These are phyloP conservation scores for Camponotus floridanus DNA, from an alignment of 1,140 invertebrate species.

Conservation along the genomic window DNA sequence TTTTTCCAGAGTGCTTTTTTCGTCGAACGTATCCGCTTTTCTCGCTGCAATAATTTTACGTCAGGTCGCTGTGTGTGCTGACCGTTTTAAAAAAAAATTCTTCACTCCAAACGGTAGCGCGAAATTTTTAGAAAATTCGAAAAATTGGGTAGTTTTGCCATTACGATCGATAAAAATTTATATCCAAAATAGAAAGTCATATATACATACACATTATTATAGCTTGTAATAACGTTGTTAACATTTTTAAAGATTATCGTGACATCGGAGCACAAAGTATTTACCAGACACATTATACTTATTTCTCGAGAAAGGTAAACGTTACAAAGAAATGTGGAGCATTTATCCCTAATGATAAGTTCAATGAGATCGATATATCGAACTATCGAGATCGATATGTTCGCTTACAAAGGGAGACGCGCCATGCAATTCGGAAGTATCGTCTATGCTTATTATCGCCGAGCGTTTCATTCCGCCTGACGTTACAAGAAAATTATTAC, in stretches of 20 bases:
- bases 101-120: neutral
- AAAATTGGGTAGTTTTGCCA: neutral
- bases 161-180: constrained; percentile 48
- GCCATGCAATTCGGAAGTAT: constrained; percentile 46
- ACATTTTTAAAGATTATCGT: constrained; percentile 29
- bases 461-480: constrained; percentile 11
- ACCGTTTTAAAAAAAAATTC: neutral
- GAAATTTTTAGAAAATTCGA: constrained; percentile 2
- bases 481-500: constrained; percentile 56
- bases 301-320: constrained; percentile 3
- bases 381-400: neutral
- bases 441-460: constrained; percentile 30
- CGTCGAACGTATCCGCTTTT: neutral
- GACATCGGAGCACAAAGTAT: neutral
- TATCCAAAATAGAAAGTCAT: constrained; percentile 45
- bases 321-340: neutral
- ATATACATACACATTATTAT: neutral
- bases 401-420: constrained; percentile 31
- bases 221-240: constrained; percentile 34
- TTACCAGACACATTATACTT: neutral
- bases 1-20: neutral
- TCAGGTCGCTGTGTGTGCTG: neutral
- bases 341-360: neutral
- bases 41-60: constrained; percentile 6
- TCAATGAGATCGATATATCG: neutral